A percentile compares a stretch with the other conserved stretches of the same genome.
These are phyloP conservation scores for Scaptomyza hsui DNA, from an alignment of 1,140 invertebrate genomes.

Conservation along the genomic window DNA sequence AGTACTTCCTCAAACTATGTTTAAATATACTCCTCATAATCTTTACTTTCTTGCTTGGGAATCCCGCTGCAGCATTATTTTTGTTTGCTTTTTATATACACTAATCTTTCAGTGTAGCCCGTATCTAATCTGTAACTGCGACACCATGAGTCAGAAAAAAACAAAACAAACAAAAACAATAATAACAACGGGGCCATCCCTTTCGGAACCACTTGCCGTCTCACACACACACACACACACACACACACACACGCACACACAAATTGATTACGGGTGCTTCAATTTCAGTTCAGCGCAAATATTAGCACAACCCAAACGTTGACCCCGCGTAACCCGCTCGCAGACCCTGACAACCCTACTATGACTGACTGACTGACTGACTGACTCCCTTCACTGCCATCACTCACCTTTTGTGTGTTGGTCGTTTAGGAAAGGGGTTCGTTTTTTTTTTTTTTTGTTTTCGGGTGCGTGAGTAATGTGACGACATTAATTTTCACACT, in stretches of 20 bases:
- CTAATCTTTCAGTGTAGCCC: background rate
- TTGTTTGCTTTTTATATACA: background rate
- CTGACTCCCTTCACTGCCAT: constrained; percentile 2
- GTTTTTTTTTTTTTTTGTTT: constrained; percentile 14
- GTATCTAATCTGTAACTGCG: constrained; percentile 36
- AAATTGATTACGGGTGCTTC: constrained; percentile 66
- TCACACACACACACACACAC: constrained; percentile 18
- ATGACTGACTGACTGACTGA: background rate
- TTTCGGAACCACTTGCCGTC: constrained; percentile 11
- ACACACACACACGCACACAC: constrained; percentile 23
- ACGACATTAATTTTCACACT: constrained; percentile 82
- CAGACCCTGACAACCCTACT: constrained; percentile 19
- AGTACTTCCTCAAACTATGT: too few relatives aligned
- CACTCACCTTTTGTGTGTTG: background rate
- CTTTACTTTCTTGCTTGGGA: background rate
- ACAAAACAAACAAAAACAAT: background rate
- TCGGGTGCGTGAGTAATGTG: constrained; percentile 78
- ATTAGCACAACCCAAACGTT: constrained; percentile 61
- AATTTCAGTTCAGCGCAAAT: constrained; percentile 66
- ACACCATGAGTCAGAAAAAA: constrained; percentile 31
- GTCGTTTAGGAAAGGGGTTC: background rate
- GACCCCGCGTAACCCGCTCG: background rate
- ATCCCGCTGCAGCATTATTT: constrained; percentile 5
- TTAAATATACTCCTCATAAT: too few relatives aligned
- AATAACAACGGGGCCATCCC: background rate